These are phyloP conservation scores for Mimumesa dahlbomi DNA, from an alignment of 2,888 invertebrate genomes.

Conservation along the genomic window DNA sequence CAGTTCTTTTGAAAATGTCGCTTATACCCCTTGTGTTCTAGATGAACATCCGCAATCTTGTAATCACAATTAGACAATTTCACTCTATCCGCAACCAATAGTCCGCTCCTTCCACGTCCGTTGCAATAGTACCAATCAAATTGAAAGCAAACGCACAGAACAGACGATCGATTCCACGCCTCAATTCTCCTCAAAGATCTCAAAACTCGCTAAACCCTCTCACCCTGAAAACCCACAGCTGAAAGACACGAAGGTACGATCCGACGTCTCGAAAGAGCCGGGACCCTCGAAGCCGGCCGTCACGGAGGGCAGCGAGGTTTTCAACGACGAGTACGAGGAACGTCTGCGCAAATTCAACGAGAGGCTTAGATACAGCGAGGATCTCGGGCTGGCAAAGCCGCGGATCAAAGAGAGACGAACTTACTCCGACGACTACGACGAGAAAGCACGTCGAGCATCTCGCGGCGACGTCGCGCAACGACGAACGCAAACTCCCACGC, in stretches of 20 bases:
- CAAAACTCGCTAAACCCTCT: no score
- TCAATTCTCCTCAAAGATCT: neutral
- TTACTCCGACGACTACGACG: conserved; percentile 71
- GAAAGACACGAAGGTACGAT: conserved; percentile 38
- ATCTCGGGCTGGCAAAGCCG: conserved; percentile 38
- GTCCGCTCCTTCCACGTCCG: no score
- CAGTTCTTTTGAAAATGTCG: no score
- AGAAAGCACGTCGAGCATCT: conserved; percentile 45
- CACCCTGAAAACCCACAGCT: conserved; percentile 8
- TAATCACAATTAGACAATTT: no score
- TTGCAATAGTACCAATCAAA: no score
- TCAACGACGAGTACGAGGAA: conserved; percentile 51
- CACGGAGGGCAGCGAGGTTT: conserved; percentile 3
- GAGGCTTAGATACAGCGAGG: conserved; percentile 59
- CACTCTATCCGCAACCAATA: no score
- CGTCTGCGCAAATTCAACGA: conserved; percentile 62
- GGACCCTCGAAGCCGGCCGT: no score
- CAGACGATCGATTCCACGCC: no score
- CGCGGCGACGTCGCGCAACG: neutral
- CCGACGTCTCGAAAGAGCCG: no score
- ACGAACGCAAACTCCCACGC: neutral
- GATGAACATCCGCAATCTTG: no score
- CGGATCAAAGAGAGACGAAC: conserved; percentile 64
- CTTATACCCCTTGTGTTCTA: no score
- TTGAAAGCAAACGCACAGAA: no score